These are phyloP conservation scores for Catalaphyllia jardinei DNA, from an alignment of 64 coral and sea anemone genomes.

Conservation along the genomic window DNA sequence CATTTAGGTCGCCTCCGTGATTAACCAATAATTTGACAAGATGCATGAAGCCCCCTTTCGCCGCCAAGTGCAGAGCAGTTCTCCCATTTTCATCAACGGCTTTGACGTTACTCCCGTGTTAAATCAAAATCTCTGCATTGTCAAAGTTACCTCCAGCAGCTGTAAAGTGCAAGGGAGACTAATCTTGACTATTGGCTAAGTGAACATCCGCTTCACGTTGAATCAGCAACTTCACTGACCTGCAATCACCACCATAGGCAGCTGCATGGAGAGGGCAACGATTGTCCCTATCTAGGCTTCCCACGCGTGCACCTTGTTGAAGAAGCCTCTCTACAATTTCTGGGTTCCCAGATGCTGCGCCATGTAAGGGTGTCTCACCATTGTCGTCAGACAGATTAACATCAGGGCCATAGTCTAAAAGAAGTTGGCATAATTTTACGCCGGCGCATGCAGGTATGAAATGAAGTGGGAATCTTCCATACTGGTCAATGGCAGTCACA, in stretches of 20 bases:
- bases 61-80: not conserved
- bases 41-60: not conserved
- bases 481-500: conserved; percentile 11
- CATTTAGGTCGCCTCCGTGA: conserved; percentile 2
- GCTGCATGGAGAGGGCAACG: conserved; percentile 44
- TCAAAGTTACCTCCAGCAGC: not conserved
- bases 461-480: conserved; percentile 30
- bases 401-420: conserved; percentile 22
- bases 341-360: not conserved
- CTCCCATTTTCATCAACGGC: conserved; percentile 1
- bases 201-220: conserved; percentile 61
- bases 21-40: not conserved
- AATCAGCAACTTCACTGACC: conserved; percentile 40
- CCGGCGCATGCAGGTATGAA: not conserved
- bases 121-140: not conserved
- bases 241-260: conserved; percentile 2
- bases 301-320: conserved; percentile 14
- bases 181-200: conserved; percentile 15
- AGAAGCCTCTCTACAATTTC: conserved; percentile 5
- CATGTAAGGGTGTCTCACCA: conserved; percentile 20
- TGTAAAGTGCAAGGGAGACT: not conserved
- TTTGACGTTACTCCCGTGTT: not conserved
- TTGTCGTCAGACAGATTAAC: conserved; percentile 18
- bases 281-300: conserved; percentile 5
- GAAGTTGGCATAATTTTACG: conserved; percentile 12